Conservation (phyloP, 2,797 vertebrate species). For the Silurus aristotelis region DNA sequence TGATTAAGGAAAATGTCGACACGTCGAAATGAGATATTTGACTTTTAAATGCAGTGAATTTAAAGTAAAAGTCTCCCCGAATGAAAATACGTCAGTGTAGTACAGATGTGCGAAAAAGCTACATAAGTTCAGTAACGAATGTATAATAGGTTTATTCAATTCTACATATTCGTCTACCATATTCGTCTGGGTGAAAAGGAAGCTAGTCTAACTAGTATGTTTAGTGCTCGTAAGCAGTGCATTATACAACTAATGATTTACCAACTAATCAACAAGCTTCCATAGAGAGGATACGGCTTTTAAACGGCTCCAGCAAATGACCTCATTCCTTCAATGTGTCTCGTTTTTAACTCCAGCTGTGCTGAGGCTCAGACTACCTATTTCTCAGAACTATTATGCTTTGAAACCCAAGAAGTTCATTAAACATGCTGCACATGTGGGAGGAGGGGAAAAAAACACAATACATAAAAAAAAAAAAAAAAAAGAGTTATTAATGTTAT, state of each 20-base stretch:
- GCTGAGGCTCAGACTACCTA: conserved; percentile 72
- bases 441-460: conserved; percentile 45
- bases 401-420: conserved; percentile 86
- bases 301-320: conserved; percentile 7
- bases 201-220: not conserved
- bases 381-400: conserved; percentile 82
- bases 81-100: too few species aligned
- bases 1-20: too few species aligned
- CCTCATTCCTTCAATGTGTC: not conserved
- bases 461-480: not conserved
- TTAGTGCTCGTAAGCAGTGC: not conserved
- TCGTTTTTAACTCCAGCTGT: not conserved
- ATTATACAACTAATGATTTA: conserved; percentile 2
- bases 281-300: conserved; percentile 11
- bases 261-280: not conserved
- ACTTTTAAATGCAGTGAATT: too few species aligned
- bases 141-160: too few species aligned
- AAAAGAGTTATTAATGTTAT: not conserved
- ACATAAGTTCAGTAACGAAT: too few species aligned
- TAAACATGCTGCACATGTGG: conserved; percentile 85
- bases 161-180: too few species aligned
- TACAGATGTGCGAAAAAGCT: too few species aligned
- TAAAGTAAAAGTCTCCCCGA: too few species aligned
- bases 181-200: too few species aligned
- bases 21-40: too few species aligned